Base-by-base conservation (phyloP, 2,113 vertebrate genomes). In the Polypterus bichir region DNA sequence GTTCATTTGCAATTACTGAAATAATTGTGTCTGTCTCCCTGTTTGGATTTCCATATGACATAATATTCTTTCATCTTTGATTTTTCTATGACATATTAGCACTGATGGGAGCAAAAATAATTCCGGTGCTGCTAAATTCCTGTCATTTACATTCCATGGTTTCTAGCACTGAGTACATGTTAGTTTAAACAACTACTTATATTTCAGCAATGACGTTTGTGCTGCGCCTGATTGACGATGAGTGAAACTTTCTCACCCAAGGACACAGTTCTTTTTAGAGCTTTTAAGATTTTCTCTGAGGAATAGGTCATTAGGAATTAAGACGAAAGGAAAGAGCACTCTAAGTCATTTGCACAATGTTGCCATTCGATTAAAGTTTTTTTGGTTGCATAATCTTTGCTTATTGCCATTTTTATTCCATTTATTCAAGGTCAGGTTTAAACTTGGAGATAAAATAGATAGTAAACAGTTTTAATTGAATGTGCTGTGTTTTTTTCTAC, bases 1-100 rank as follows among this genome's bases (percentile, higher is more conserved):
- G 78, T 87, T 88, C 83, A 83, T 87, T 86, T 86, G 80, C 82
- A 88, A 88, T 89, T 89, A 89, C 83, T 79, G 77, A 81, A 87
- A 86, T 89, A 86, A 88, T 87, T 85, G 85, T 79, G 80, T 68
- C 80, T 85, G 81, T 87, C 76, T 74, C 79, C 72, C 66, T 89
- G 77, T 87, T 89, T 89, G 80, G 76, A 70, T 89, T 84, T 85
- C 76, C 69, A 75, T 66, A 54, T 75, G 76, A 80, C 77, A 72
- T 68, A 62, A 57, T 48, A 69, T 63, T 77, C 84, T 87, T 89
- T 87, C 81, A 83, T 87, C 82, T 5, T 73, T 63, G 64, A 77
- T 76, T 67, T 81, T 74, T 77, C 82, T 64, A 66, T 65, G 72
- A 69, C 70, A 3, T 68, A 60, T 79, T 67, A 67, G 68, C 78